Conservation (phyloP, 2,797 vertebrate genomes). For the Hypotaenidia philippensis region DNA sequence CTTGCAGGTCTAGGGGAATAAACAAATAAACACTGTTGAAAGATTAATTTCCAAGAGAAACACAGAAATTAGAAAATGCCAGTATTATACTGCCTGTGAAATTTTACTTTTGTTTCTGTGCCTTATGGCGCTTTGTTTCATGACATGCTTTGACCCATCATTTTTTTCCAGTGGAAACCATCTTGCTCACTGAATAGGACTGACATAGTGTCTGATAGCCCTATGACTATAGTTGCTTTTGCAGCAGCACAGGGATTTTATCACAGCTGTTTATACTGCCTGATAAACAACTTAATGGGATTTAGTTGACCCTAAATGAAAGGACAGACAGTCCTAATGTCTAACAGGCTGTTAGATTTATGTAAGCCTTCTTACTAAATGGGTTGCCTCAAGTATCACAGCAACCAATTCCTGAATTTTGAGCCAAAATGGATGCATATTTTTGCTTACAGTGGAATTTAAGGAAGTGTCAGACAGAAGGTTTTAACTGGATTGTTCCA, state of each 20-base stretch:
- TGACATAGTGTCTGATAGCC: background rate
- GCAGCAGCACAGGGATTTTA: background rate
- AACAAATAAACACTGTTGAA: background rate
- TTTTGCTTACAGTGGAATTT: background rate
- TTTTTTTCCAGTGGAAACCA: background rate
- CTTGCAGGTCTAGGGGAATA: background rate
- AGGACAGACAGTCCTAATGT: background rate
- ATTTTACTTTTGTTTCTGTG: background rate
- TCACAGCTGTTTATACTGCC: background rate
- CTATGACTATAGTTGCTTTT: background rate
- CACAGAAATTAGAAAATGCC: background rate
- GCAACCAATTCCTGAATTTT: background rate
- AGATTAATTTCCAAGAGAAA: background rate
- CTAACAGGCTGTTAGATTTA: slow-evolving; percentile 4
- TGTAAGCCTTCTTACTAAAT: background rate
- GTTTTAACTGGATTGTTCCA: background rate
- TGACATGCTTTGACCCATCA: background rate
- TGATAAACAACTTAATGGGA: slow-evolving; percentile 6
- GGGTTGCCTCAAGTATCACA: background rate
- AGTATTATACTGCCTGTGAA: background rate
- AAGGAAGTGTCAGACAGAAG: background rate
- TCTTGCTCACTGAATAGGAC: accelerated
- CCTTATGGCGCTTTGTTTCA: background rate
- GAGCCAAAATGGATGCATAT: background rate
- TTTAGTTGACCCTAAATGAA: slow-evolving; percentile 26